These are phyloP conservation scores for Salvelinus alpinus DNA, from an alignment of 2,113 vertebrate species.

Conservation along the genomic window DNA sequence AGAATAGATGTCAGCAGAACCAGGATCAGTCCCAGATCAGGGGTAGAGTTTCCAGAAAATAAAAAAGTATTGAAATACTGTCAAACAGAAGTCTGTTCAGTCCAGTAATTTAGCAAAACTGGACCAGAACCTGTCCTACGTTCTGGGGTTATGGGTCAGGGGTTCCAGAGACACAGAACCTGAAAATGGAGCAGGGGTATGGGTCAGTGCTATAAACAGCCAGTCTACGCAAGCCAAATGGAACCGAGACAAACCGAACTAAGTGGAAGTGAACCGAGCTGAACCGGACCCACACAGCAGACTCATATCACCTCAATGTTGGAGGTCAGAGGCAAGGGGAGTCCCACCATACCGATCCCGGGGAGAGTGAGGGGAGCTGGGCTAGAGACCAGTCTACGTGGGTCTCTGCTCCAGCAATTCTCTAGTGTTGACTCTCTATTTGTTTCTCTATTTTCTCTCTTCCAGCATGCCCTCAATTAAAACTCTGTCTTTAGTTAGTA, in stretches of 20 bases:
- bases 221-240: conserved; percentile 39
- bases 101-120: background rate
- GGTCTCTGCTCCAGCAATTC: conserved; percentile 24
- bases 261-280: no score
- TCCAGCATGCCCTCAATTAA: conserved; percentile 12
- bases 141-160: conserved; percentile 59
- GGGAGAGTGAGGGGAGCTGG: conserved; percentile 13
- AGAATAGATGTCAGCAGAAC: background rate
- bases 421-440: background rate
- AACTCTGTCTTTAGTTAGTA: conserved; percentile 37
- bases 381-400: conserved; percentile 12
- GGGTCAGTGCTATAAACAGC: conserved; percentile 74
- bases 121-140: conserved; percentile 57
- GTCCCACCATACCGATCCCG: conserved; percentile 16
- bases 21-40: conserved; percentile 19
- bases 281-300: background rate
- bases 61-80: conserved; percentile 52
- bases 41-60: conserved; percentile 20
- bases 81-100: background rate
- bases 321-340: conserved; percentile 2
- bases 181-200: conserved; percentile 78
- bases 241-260: conserved; percentile 32
- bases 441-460: conserved; percentile 2
- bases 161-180: conserved; percentile 62
- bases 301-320: background rate